Evolutionary conservation across 2,888 invertebrate genomes (phyloP), one percentile per base, ranked within the genome.

Genomic region (Neoscelio sp.): DNA sequence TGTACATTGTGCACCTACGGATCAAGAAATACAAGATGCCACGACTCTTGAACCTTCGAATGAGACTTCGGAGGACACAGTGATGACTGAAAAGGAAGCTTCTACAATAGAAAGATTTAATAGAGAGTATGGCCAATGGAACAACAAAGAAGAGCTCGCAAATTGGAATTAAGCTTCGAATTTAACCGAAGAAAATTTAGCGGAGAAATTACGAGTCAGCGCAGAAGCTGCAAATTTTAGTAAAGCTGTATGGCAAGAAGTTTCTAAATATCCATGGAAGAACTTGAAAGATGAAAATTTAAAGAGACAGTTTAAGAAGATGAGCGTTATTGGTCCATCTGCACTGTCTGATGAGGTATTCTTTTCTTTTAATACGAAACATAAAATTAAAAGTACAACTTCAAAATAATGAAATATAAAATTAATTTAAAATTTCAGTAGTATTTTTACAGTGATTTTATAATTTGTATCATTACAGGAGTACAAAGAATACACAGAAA

Each of bases 131-230:
- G 93, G 93, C 0, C 83, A 90, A 50, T 92, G 94, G 84, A 92
- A 91, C 77, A 94, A 95, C 85, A 90, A 91, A n/a, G 92, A 92
- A 2, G 91, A 92, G 0, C 82, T 93, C 1, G 94, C 95, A 0
- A 92, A 93, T 70, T 96, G 96, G 96, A 92, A 92, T 0, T 96
- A 96, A 86, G 94, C 94, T 0, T 94, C 95, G 0, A 95, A 96
- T 87, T 92, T 96, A 38, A 96, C 95, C 0, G 94, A 95, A 56
- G 93, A 93, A 67, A 96, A 94, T 89, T 92, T 95, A 60, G 92
- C 92, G 26, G 87, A 86, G 8, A 92, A 93, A 88, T 90, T 93
- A 84, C 84, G 86, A 30, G 89, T 92, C 0, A 88, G 91, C 0
- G 84, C 90, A 0, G 89, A 91, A 67, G 87, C 88, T 5, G 91